Conservation (phyloP, 2,113 vertebrate genomes). For the Ancistrus triradiatus region DNA sequence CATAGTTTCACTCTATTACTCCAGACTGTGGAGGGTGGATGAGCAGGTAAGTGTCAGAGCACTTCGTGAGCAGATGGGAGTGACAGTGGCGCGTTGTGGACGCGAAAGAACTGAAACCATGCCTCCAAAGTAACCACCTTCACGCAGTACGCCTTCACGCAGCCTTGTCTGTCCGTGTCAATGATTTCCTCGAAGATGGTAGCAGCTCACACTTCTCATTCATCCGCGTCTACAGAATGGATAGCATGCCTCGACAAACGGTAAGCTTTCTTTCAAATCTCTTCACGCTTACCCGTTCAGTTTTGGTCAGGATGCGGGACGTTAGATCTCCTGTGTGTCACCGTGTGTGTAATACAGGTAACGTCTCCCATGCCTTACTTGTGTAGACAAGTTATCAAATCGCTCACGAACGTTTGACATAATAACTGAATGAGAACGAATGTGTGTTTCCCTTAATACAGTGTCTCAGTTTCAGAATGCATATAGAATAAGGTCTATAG, state of each 20-base stretch:
- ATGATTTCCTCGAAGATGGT: slow-evolving; percentile 81
- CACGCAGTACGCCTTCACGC: slow-evolving; percentile 13
- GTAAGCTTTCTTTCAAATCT: slow-evolving; percentile 61
- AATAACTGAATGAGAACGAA: too few species aligned
- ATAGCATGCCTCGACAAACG: slow-evolving; percentile 93
- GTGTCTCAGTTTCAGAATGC: too few species aligned
- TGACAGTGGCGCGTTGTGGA: too few species aligned
- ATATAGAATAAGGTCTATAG: neutral
- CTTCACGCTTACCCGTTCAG: neutral
- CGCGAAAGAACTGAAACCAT: neutral
- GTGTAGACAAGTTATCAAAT: neutral
- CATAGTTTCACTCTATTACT: too few species aligned
- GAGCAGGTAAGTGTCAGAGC: too few species aligned
- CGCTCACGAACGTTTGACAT: neutral
- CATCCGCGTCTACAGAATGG: slow-evolving; percentile 86
- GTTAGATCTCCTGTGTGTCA: neutral
- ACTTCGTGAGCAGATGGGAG: neutral
- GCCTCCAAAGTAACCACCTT: slow-evolving; percentile 25
- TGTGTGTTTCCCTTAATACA: too few species aligned
- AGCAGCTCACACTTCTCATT: slow-evolving; percentile 81
- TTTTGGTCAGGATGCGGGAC: neutral
- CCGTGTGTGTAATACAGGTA: neutral
- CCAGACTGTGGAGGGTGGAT: too few species aligned
- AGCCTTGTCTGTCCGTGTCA: slow-evolving; percentile 18
- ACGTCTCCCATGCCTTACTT: neutral